Evolutionary conservation across 92 coral and sea anemone species (phyloP).

Genomic region (Porites lobata): DNA sequence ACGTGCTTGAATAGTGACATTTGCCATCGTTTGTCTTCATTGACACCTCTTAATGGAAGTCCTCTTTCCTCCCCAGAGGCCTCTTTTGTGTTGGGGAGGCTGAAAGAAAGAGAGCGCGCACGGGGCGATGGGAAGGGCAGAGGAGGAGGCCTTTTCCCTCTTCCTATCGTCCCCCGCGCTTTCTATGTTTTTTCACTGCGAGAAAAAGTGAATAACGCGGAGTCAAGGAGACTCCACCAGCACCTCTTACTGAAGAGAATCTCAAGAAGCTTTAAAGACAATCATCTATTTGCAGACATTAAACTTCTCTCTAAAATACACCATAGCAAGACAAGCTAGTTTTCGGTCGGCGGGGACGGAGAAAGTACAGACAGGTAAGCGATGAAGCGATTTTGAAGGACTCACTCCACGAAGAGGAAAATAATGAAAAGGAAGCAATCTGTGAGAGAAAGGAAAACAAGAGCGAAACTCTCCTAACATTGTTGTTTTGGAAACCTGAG

Average conservation of each 20-base stretch:
- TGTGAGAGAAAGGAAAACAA: neutral
- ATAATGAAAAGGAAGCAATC: slow-evolving; percentile 3
- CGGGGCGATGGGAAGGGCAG: too few relatives aligned
- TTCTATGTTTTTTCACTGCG: too few relatives aligned
- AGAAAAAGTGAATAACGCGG: slow-evolving; percentile 7
- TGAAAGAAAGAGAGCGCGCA: too few relatives aligned
- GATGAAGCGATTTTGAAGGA: slow-evolving; percentile 23
- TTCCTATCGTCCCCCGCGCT: too few relatives aligned
- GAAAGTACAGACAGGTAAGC: slow-evolving; percentile 37
- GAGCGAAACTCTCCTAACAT: neutral
- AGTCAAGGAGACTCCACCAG: slow-evolving; percentile 25
- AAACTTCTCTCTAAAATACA: neutral
- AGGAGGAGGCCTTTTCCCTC: too few relatives aligned
- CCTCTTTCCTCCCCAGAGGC: too few relatives aligned
- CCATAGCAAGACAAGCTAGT: slow-evolving; percentile 11
- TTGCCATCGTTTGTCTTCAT: neutral
- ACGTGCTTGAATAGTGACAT: neutral
- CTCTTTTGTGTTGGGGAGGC: too few relatives aligned
- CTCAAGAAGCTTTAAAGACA: slow-evolving; percentile 60
- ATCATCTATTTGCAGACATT: neutral
- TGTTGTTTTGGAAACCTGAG: neutral
- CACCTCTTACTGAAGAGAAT: slow-evolving; percentile 74
- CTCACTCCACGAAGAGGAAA: neutral
- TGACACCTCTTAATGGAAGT: too few relatives aligned
- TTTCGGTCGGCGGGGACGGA: slow-evolving; percentile 73